These are phyloP conservation scores for Vombatus ursinus DNA, from an alignment of 2,113 vertebrate species.

Conservation along the genomic window DNA sequence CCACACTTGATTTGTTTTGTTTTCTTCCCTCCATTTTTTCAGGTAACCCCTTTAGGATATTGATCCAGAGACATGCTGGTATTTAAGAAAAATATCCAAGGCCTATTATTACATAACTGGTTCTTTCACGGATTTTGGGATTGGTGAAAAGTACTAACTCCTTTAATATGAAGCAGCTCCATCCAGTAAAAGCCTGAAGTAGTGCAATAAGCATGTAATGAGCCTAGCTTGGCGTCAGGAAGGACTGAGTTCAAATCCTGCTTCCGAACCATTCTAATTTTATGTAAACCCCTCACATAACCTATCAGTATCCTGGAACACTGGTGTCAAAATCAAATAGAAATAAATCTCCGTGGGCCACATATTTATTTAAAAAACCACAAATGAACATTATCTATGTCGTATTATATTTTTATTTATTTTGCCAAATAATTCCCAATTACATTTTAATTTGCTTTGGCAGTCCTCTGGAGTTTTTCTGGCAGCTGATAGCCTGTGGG, in stretches of 20 bases:
- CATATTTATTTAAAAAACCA: background rate
- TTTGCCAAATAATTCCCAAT: background rate
- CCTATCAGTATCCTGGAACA: background rate
- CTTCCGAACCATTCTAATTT: background rate
- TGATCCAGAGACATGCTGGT: slow-evolving; percentile 40
- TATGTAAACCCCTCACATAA: background rate
- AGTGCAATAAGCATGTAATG: rapidly evolving
- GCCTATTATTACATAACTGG: slow-evolving; percentile 55
- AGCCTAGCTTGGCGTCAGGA: background rate
- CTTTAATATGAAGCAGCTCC: background rate
- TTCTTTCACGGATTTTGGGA: slow-evolving; percentile 7
- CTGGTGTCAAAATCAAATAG: background rate
- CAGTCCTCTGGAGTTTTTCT: background rate
- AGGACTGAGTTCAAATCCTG: background rate
- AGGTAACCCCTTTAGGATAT: slow-evolving; percentile 60
- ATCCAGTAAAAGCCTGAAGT: rapidly evolving
- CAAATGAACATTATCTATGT: background rate
- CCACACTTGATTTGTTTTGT: background rate
- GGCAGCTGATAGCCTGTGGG: background rate
- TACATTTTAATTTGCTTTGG: background rate
- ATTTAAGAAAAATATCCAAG: slow-evolving; percentile 12
- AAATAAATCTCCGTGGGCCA: background rate
- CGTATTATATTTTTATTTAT: background rate
- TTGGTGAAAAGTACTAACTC: background rate
- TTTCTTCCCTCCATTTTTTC: slow-evolving; percentile 19